phyloP scores from a whole-genome alignment of 2,888 invertebrate species.

The Phaonia tiefii region DNA sequence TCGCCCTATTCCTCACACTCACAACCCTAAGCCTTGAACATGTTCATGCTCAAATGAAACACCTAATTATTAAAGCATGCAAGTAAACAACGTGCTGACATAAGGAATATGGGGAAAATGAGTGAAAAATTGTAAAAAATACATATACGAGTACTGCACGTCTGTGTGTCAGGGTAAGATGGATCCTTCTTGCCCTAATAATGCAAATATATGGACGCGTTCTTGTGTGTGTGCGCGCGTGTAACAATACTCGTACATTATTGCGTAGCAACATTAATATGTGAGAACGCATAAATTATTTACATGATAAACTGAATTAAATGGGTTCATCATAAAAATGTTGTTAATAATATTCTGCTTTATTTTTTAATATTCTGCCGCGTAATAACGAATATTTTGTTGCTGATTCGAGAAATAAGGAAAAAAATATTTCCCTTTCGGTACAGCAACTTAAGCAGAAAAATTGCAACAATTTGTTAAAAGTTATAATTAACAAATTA shows the following conservation, averaged over 20 bases:
- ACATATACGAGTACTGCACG: too few relatives aligned
- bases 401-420: not conserved
- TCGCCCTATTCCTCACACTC: too few relatives aligned
- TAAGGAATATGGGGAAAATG: not conserved
- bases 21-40: not conserved
- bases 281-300: slow-evolving; percentile 12
- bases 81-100: not conserved
- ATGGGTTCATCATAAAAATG: slow-evolving; percentile 10
- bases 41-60: slow-evolving; percentile 13
- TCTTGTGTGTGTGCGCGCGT: slow-evolving; percentile 16
- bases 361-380: not conserved
- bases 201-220: not conserved
- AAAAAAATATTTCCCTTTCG: too few relatives aligned
- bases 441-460: not conserved
- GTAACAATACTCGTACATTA: too few relatives aligned
- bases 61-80: slow-evolving; percentile 21
- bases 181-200: too few relatives aligned
- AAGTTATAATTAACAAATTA: not conserved
- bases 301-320: slow-evolving; percentile 9
- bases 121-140: not conserved
- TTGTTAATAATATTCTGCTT: not conserved
- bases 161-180: too few relatives aligned
- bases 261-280: too few relatives aligned
- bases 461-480: slow-evolving; percentile 9
- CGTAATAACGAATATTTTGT: not conserved